Evolutionary conservation across 2,888 invertebrate genomes (phyloP), one percentile per base, ranked within the genome.

Genomic region (Stenoptilia bipunctidactyla): DNA sequence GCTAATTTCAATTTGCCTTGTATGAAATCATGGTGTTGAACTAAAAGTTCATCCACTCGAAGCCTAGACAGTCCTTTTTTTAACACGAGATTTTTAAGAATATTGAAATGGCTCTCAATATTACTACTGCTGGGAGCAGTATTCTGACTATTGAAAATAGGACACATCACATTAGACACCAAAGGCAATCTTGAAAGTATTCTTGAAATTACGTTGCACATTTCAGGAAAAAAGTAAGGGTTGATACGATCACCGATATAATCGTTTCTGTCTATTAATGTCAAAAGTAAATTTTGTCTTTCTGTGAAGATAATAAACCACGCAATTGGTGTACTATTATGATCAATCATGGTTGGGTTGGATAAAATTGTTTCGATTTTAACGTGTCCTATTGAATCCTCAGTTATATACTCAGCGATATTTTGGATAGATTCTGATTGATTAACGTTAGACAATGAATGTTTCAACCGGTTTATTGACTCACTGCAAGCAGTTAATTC

Each of bases 1-100:
- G 20, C n/a, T 8, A 10, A 20, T 20, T 20, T 20, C 20, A 20
- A 20, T 20, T 20, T 3, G 20, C 20, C 20, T 20, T 20, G 8
- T 20, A 20, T 20, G 10, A 27, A 40, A 58, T 39, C 52, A 40
- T 57, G 20, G 20, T 20, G 20, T 20, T 20, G 20, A 20, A 20
- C 20, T 20, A 20, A 20, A 20, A 36, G 15, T 8, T 15, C 15
- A 36, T 36, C 36, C 10, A 36, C 36, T 36, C 36, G 14, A 14
- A 15, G 36, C 14, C 15, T 20, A 20, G 20, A 14, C 15, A 10
- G 14, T 27, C 38, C 37, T 13, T 45, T 45, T n/a, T 41, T 46
- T 15, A 36, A 15, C 15, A 36, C 14, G 6, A 14, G 15, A 15
- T 14, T 36, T 15, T 36, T 36, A 20, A 36, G 10, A 6, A 15